These are phyloP conservation scores for Heliconius melpomene DNA, from an alignment of 1,140 invertebrate species.

Conservation along the genomic window DNA sequence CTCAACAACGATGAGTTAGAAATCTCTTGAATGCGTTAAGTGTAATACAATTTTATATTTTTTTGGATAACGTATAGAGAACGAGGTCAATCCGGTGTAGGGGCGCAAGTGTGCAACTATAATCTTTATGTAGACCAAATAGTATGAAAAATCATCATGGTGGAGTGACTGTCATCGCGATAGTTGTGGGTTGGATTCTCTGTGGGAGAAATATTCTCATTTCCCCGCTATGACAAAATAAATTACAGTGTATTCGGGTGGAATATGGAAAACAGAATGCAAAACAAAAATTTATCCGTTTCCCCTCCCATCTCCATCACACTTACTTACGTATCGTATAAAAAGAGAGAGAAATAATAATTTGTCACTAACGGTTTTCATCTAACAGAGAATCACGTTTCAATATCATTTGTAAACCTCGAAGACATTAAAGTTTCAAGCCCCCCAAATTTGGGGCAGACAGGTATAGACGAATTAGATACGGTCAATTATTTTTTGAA, in stretches of 20 bases:
- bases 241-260: no score
- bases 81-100: no score
- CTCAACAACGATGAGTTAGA: not conserved
- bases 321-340: no score
- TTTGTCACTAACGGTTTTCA: not conserved
- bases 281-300: no score
- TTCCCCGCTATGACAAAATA: no score
- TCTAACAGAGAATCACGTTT: not conserved
- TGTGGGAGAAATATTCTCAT: no score
- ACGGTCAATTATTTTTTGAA: slow-evolving; percentile 29
- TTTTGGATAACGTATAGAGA: not conserved
- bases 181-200: no score
- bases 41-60: not conserved
- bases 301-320: no score
- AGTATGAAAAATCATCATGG: not conserved
- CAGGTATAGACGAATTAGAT: slow-evolving; percentile 25
- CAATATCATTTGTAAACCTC: not conserved
- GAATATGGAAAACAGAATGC: no score
- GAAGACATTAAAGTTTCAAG: not conserved
- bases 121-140: not conserved
- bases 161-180: no score
- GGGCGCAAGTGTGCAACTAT: no score
- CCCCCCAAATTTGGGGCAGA: not conserved
- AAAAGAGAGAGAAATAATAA: no score
- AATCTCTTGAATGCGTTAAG: not conserved